phyloP scores from a whole-genome alignment of 2,797 vertebrate species.

The Rhadinocentrus ornatus region DNA sequence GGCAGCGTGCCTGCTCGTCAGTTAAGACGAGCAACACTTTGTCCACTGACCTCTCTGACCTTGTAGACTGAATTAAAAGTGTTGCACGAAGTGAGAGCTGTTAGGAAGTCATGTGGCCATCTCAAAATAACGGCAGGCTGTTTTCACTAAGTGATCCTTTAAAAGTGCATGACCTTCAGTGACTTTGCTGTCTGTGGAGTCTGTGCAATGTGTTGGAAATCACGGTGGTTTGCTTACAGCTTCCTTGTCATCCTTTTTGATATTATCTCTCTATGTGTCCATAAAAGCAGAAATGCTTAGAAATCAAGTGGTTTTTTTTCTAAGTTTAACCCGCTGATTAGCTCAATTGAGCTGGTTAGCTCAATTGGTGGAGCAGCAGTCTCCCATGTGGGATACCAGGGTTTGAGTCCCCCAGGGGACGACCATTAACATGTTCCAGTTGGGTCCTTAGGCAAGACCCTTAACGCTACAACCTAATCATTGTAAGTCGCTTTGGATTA shows the following conservation, averaged over 20 bases:
- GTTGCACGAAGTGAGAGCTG: constrained; percentile 47
- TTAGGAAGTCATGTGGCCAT: constrained; percentile 53
- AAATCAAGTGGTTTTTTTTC: constrained; percentile 4
- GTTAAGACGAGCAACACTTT: constrained; percentile 66
- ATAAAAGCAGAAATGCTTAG: constrained; percentile 2
- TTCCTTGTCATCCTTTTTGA: constrained; percentile 23
- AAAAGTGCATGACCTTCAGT: constrained; percentile 62
- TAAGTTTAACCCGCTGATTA: too few species aligned
- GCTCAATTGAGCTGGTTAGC: too few species aligned
- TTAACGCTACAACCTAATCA: too few species aligned
- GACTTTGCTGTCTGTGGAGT: constrained; percentile 41
- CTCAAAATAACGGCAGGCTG: constrained; percentile 35
- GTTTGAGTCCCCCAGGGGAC: too few species aligned
- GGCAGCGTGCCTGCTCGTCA: constrained; percentile 44
- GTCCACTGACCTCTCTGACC: constrained; percentile 77
- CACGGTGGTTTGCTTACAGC: constrained; percentile 25
- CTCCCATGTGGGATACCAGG: too few species aligned
- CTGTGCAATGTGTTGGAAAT: constrained; percentile 29
- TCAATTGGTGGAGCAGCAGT: too few species aligned
- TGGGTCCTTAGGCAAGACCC: too few species aligned
- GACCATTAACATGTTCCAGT: too few species aligned
- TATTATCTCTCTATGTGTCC: constrained; percentile 14
- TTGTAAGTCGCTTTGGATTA: too few species aligned
- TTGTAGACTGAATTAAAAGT: constrained; percentile 70
- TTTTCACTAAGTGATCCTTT: constrained; percentile 49